Evolutionary conservation across 2,888 invertebrate species (phyloP), one percentile per base, ranked within the genome.

Genomic region (Empis livida): DNA sequence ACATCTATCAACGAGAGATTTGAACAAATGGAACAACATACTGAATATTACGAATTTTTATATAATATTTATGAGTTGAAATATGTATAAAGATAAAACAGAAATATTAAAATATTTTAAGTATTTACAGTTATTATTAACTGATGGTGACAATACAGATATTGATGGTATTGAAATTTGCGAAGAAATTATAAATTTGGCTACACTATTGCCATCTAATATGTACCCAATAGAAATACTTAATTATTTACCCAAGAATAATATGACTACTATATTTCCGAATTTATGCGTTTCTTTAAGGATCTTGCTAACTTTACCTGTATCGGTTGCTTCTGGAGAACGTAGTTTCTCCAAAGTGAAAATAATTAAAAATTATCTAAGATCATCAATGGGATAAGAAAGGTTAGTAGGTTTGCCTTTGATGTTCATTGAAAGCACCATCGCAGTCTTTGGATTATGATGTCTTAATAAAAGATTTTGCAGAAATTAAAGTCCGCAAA

Each of bases 321-420:
- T 20, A 40, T 40, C 40, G 13, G 40, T 40, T 17, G 20, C 20
- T 40, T 20, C 40, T 20, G 40, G 40, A 20, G 20, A 40, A 40
- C 17, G 40, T 13, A 17, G 20, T 20, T 40, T 40, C 20, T 40
- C 20, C 10, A 40, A 40, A 40, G 13, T 40, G 9, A 40, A 40
- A 40, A 40, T 20, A 20, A 40, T 40, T 40, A 40, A 40, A 40
- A 40, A 40, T 40, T 40, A 40, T 40, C n/a, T 40, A 17, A 40
- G 40, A 40, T 20, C 20, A 17, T 20, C 40, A 17, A 40, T 40
- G 40, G 17, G 20, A 20, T 20, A 40, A 40, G 20, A 17, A 17
- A 40, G 40, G n/a, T 20, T 40, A 40, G 40, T 39, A 17, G 39
- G 39, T 39, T 39, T 39, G 17, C 17, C 39, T 16, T 39, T 39